Percentiles rank a stretch among this genome's conserved stretches.
Evolutionary conservation across 2,888 invertebrate species (phyloP).

Genomic region (Pammene fasciana): DNA sequence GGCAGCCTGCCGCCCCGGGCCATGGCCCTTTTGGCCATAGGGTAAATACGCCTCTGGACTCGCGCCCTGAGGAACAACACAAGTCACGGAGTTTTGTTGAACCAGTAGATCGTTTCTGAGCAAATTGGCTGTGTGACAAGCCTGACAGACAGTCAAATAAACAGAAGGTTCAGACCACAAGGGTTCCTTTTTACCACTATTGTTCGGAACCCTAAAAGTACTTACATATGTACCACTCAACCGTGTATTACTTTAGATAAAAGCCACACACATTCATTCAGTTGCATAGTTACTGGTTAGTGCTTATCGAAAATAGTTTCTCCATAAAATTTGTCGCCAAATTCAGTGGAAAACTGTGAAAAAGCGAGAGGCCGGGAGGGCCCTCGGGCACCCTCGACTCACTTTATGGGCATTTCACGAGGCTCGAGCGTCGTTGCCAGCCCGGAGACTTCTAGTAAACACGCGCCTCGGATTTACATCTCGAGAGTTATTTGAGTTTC

Average conservation of each 20-base stretch:
- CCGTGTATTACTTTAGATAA: not conserved
- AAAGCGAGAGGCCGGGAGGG: conserved; percentile 27
- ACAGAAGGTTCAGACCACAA: too few species aligned
- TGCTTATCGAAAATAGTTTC: conserved; percentile 17
- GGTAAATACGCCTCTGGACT: too few species aligned
- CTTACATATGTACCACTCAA: too few species aligned
- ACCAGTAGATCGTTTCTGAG: too few species aligned
- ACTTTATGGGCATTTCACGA: conserved; percentile 33
- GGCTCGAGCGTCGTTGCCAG: conserved; percentile 28
- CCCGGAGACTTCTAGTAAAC: conserved; percentile 33
- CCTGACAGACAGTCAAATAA: too few species aligned
- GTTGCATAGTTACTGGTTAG: not conserved
- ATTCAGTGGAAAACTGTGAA: conserved; percentile 20
- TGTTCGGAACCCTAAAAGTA: too few species aligned
- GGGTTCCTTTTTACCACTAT: too few species aligned
- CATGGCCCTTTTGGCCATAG: too few species aligned
- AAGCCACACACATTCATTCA: not conserved
- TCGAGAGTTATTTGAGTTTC: conserved; percentile 14
- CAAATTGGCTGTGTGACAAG: too few species aligned
- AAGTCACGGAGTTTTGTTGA: too few species aligned
- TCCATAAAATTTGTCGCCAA: conserved; percentile 21
- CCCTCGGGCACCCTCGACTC: conserved; percentile 30
- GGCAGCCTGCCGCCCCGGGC: too few species aligned
- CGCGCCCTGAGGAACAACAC: too few species aligned
- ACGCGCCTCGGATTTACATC: conserved; percentile 31